These are phyloP conservation scores for Lepidonotus clava DNA, from an alignment of 2,888 invertebrate species.

Conservation along the genomic window DNA sequence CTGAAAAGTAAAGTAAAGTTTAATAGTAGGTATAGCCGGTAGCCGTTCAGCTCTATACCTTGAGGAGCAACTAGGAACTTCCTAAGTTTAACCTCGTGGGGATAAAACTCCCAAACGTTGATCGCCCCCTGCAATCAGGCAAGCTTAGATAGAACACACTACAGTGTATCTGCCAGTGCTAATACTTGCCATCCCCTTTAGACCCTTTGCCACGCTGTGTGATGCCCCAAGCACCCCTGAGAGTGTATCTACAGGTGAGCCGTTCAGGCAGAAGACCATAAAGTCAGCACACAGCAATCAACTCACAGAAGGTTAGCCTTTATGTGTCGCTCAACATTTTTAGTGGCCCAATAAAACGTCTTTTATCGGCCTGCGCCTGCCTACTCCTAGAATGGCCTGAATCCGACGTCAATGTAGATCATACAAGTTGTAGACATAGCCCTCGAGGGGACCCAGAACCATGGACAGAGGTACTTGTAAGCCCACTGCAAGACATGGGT, in stretches of 20 bases:
- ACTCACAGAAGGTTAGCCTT: neutral
- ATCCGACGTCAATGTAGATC: neutral
- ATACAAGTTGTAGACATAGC: neutral
- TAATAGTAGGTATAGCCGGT: too few species aligned
- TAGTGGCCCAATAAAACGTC: neutral
- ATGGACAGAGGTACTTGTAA: neutral
- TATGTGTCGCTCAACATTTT: neutral
- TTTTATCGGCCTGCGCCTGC: neutral
- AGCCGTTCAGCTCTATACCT: too few species aligned
- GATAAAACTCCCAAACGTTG: too few species aligned
- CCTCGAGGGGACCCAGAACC: neutral
- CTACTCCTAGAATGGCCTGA: neutral
- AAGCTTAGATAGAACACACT: too few species aligned
- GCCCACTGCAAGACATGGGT: neutral
- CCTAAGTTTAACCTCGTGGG: too few species aligned
- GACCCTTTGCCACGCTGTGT: neutral
- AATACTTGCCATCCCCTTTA: too few species aligned
- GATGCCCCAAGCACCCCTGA: neutral
- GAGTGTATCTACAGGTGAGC: neutral
- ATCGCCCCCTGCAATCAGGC: too few species aligned
- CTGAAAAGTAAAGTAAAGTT: too few species aligned
- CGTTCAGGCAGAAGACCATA: neutral
- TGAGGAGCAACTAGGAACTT: too few species aligned
- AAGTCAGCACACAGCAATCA: slow-evolving; percentile 3
- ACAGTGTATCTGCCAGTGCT: too few species aligned